Percentiles rank a stretch among this genome's conserved stretches.
Evolutionary conservation across 2,113 vertebrate genomes (phyloP).

Genomic region (Macrotis lagotis): DNA sequence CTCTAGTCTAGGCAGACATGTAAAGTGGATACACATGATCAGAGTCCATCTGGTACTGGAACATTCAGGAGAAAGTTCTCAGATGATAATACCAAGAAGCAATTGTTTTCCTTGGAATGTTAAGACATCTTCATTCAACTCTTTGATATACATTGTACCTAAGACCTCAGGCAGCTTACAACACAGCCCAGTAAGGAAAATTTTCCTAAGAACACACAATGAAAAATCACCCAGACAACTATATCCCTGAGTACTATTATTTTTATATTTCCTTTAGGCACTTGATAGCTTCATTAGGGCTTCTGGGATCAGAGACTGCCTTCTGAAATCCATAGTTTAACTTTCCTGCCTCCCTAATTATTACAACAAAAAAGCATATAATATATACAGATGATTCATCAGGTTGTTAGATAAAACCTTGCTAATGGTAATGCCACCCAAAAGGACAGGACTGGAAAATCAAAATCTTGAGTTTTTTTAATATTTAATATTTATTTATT

Average conservation of each 20-base stretch:
- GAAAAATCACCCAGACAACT: neutral
- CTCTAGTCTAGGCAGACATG: neutral
- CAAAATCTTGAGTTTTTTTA: too few species aligned
- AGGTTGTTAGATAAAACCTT: conserved; percentile 17
- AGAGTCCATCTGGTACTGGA: neutral
- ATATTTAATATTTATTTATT: too few species aligned
- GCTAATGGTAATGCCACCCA: neutral
- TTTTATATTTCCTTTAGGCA: neutral
- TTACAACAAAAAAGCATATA: neutral
- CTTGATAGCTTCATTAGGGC: neutral
- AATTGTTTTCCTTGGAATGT: neutral
- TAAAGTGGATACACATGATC: neutral
- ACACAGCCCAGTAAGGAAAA: neutral
- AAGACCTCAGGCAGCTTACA: neutral
- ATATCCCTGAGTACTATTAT: neutral
- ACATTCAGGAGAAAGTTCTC: neutral
- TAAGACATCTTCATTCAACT: neutral
- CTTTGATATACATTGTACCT: neutral
- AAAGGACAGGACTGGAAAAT: neutral
- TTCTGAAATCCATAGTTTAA: neutral
- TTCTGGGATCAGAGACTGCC: neutral
- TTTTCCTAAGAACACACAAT: neutral
- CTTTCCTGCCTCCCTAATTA: neutral
- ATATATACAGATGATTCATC: neutral
- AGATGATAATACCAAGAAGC: neutral